phyloP scores from a whole-genome alignment of 2,888 invertebrate genomes.

The Neoaliturus tenellus region DNA sequence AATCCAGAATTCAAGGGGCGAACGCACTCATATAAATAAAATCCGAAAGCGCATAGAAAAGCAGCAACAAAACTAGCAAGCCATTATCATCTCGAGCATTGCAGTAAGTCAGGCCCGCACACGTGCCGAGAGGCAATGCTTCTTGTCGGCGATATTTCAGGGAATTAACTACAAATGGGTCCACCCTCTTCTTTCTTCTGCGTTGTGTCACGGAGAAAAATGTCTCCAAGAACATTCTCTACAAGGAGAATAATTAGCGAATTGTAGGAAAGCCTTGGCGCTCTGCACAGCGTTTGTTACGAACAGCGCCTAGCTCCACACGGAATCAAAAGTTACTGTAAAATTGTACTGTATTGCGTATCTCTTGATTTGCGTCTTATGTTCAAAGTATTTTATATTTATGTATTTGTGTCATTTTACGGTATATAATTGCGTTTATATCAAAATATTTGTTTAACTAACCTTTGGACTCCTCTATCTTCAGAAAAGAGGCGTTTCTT shows the following conservation, averaged over 20 bases:
- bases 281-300: background rate
- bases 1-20: too few relatives aligned
- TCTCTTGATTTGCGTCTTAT: too few relatives aligned
- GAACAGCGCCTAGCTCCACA: too few relatives aligned
- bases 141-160: constrained; percentile 47
- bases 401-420: too few relatives aligned
- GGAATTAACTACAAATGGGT: constrained; percentile 54
- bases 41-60: background rate
- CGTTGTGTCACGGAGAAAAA: constrained; percentile 44
- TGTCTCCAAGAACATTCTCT: background rate
- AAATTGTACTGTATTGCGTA: too few relatives aligned
- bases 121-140: constrained; percentile 32
- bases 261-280: background rate
- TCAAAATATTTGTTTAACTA: too few relatives aligned
- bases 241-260: background rate
- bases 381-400: too few relatives aligned
- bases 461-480: too few relatives aligned
- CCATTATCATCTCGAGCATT: background rate
- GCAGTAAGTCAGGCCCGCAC: background rate
- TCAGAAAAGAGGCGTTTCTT: too few relatives aligned
- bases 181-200: constrained; percentile 55
- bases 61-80: background rate
- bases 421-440: too few relatives aligned
- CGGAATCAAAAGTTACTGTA: too few relatives aligned
- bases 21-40: too few relatives aligned